Conservation (phyloP, 2,797 vertebrate genomes). For the Pelobates cultripes region DNA sequence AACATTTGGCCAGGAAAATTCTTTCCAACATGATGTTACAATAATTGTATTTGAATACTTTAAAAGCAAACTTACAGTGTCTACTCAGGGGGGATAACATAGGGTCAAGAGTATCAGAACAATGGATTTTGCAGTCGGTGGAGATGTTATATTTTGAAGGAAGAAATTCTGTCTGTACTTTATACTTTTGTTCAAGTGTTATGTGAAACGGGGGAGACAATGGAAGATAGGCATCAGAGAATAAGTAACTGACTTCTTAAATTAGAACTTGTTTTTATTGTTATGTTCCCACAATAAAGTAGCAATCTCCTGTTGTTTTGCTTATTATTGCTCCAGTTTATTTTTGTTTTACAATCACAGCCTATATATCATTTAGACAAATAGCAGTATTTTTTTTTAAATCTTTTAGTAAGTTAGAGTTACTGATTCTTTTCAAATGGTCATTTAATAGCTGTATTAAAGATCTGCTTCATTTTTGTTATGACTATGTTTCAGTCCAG, state of each 20-base stretch:
- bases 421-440: too few relatives aligned
- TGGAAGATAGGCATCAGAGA: slow-evolving; percentile 8
- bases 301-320: neutral
- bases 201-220: neutral
- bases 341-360: neutral
- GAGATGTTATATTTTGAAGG: slow-evolving; percentile 37
- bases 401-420: too few relatives aligned
- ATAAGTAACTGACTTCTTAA: slow-evolving; percentile 1
- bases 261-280: neutral
- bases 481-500: too few relatives aligned
- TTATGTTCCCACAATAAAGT: neutral
- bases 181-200: slow-evolving; percentile 17
- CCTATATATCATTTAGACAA: neutral
- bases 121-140: slow-evolving; percentile 52
- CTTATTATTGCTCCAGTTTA: neutral
- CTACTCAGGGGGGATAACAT: slow-evolving; percentile 38
- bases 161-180: slow-evolving; percentile 40
- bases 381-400: too few relatives aligned
- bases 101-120: slow-evolving; percentile 43
- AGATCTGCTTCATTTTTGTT: too few relatives aligned
- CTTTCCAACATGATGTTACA: slow-evolving; percentile 53
- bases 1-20: slow-evolving; percentile 41
- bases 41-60: slow-evolving; percentile 37
- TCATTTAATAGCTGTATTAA: too few relatives aligned
- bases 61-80: slow-evolving; percentile 37